Conservation (phyloP, 2,113 vertebrate species). For the Menura novaehollandiae region DNA sequence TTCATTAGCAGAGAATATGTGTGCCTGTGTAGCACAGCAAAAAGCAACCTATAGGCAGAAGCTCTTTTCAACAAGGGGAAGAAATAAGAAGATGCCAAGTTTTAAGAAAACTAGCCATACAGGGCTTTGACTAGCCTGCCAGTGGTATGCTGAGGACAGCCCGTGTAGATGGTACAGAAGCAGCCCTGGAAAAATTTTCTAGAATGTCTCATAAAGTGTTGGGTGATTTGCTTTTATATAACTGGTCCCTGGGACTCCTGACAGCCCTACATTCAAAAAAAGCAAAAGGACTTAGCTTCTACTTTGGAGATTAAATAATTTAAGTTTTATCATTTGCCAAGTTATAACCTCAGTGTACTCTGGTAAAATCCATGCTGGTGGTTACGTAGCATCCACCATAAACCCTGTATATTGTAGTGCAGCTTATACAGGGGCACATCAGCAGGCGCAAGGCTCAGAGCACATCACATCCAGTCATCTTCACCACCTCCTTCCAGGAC, state of each 20-base stretch:
- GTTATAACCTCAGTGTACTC: background rate
- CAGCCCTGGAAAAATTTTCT: background rate
- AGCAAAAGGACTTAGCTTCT: background rate
- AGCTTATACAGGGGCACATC: background rate
- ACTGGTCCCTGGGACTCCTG: background rate
- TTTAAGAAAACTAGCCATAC: background rate
- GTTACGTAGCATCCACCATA: background rate
- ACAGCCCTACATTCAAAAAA: background rate
- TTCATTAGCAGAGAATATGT: background rate
- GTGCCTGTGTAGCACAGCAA: background rate
- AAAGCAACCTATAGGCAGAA: background rate
- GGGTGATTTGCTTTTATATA: background rate
- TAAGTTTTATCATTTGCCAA: background rate
- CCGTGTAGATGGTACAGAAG: background rate
- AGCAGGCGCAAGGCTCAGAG: background rate
- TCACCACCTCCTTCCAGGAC: background rate
- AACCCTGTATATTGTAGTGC: rapidly evolving
- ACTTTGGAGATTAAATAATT: background rate
- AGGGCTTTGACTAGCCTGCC: background rate
- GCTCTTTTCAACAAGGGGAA: background rate
- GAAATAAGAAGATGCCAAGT: background rate
- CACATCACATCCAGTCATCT: background rate
- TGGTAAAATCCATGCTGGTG: background rate
- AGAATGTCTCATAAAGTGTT: background rate
- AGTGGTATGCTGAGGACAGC: background rate